Evolutionary conservation across 1,140 invertebrate genomes (phyloP), one percentile per base, ranked within the genome.

Genomic region (Proctacanthus coquilletti): DNA sequence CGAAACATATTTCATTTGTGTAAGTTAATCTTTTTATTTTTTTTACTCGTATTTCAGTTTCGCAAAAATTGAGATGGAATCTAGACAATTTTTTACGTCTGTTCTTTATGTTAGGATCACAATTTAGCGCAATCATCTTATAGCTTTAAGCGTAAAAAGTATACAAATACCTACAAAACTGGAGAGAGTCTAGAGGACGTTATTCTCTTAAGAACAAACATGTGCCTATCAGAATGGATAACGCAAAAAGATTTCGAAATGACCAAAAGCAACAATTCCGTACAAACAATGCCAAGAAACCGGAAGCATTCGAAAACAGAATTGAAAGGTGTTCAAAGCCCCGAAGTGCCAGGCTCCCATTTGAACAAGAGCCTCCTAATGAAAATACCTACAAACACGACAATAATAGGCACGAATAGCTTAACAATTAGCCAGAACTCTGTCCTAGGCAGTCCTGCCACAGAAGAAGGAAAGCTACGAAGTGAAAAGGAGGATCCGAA

Each of bases 1-100:
- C 36, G 57, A 60, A 20, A 56, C 49, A 30, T 60, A 56, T 45
- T 56, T 60, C 44, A 60, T 60, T 46, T 55, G 56, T 56, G 57
- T 60, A 56, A 53, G 56, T 50, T 33, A 34, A 21, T 17, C 6
- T 15, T 11, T n/a, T 18, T 33, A 8, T 33, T 15, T 11, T 8
- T 15, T 11, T 15, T 33, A 6, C 15, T 33, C 6, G 17, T 15
- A 33, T 14, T 6, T n/a, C 15, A 11, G 4, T 20, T 2, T 21
- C 2, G 2, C n/a, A 21, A 14, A 14, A 34, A 8, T 35, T 34
- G 13, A 20, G 18, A 36, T 21, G n/a, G 15, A 31, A 31, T 31
- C 6, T 31, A 13, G 29, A 6, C 11, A 11, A 2, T 4, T 8
- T 30, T n/a, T 33, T 4, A 23, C 30, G 18, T 4, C 14, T 15